phyloP scores from a whole-genome alignment of 2,797 vertebrate genomes.

The Pelodytes ibericus region DNA sequence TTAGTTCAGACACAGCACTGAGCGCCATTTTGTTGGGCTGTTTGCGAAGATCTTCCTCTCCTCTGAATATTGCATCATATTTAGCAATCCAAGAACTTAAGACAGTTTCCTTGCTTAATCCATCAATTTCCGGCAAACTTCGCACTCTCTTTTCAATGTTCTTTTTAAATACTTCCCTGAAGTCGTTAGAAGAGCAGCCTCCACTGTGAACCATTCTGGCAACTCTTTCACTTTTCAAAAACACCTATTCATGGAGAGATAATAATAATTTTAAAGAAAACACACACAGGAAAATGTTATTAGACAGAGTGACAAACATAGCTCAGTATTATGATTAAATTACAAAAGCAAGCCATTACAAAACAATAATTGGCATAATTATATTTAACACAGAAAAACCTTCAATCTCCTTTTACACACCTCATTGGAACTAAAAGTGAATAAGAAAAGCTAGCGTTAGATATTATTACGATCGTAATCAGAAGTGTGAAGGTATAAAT shows the following conservation, averaged over 20 bases:
- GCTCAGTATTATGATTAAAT: not conserved
- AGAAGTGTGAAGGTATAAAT: too few relatives aligned
- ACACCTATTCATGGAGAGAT: constrained; percentile 75
- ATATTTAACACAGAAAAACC: not conserved
- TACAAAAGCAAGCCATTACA: not conserved
- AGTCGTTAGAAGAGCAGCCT: constrained; percentile 86
- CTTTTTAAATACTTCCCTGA: constrained; percentile 88
- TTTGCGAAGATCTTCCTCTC: constrained; percentile 83
- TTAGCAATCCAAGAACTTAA: constrained; percentile 89
- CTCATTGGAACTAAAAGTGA: too few relatives aligned
- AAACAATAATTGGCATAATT: not conserved
- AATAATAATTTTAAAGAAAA: too few relatives aligned
- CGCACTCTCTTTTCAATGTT: constrained; percentile 87
- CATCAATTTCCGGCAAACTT: constrained; percentile 86
- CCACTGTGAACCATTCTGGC: constrained; percentile 87
- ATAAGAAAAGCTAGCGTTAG: too few relatives aligned
- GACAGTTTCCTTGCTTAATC: constrained; percentile 88
- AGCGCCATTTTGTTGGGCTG: constrained; percentile 78
- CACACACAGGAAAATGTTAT: not conserved
- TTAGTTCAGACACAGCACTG: constrained; percentile 85
- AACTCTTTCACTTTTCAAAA: constrained; percentile 86
- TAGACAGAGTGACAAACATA: too few relatives aligned
- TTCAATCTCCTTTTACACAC: too few relatives aligned
- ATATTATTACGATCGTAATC: too few relatives aligned
- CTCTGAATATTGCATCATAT: constrained; percentile 83